Percentiles rank a stretch among this genome's conserved stretches.
Evolutionary conservation across 2,888 invertebrate species (phyloP).

Genomic region (Nasonovia ribisnigri): DNA sequence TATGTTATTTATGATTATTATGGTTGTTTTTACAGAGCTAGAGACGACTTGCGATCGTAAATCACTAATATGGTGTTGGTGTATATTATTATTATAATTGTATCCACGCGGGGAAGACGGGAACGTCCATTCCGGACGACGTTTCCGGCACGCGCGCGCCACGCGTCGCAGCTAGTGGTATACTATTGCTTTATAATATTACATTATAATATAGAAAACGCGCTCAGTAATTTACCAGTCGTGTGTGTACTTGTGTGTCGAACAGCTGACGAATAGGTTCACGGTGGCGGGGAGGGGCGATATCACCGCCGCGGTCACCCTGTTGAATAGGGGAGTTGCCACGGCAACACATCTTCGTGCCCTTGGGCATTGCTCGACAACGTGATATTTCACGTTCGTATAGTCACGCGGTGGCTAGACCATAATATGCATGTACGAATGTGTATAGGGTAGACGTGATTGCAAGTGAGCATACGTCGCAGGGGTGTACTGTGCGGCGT

Average conservation of each 20-base stretch:
- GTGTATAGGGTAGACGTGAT: neutral
- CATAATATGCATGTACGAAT: neutral
- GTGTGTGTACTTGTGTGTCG: neutral
- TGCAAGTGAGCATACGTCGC: neutral
- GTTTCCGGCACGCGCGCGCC: neutral
- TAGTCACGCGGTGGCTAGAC: slow-evolving; percentile 14
- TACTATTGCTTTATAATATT: neutral
- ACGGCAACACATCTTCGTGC: slow-evolving; percentile 46
- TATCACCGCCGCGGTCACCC: slow-evolving; percentile 23
- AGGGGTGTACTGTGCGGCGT: neutral
- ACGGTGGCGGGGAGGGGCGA: slow-evolving; percentile 3
- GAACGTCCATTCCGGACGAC: neutral
- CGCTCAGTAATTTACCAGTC: neutral
- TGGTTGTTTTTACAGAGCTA: neutral
- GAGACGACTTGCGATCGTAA: neutral
- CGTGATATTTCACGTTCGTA: neutral
- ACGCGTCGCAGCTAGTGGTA: neutral
- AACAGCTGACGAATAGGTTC: slow-evolving; percentile 49
- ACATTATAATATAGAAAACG: neutral
- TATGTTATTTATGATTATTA: neutral
- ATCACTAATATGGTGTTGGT: neutral
- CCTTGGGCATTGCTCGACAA: slow-evolving; percentile 36
- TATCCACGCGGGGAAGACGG: neutral
- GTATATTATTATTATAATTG: neutral
- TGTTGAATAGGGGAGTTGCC: slow-evolving; percentile 64